These are phyloP conservation scores for Lethrus apterus DNA, from an alignment of 1,140 invertebrate genomes.

Conservation along the genomic window DNA sequence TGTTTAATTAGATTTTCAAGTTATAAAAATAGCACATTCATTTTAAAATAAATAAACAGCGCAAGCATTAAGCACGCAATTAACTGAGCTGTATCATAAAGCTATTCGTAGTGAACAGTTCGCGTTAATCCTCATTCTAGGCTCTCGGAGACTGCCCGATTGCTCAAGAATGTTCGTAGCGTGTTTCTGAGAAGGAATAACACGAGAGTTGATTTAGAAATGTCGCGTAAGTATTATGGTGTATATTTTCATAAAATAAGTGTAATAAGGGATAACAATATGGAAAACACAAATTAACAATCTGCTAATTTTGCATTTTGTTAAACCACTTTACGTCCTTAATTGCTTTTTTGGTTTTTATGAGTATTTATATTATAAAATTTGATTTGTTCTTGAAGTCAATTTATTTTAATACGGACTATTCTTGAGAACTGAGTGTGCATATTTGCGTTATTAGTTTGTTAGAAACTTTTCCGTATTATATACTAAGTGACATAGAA, in stretches of 20 bases:
- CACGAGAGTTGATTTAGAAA: slow-evolving; percentile 66
- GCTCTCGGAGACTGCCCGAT: slow-evolving; percentile 89
- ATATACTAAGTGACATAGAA: too few species aligned
- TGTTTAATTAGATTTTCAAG: too few species aligned
- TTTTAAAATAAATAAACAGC: too few species aligned
- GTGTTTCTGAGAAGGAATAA: slow-evolving; percentile 78
- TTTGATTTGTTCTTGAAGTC: too few species aligned
- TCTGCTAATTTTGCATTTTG: not conserved
- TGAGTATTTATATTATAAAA: not conserved
- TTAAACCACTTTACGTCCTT: not conserved
- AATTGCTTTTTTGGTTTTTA: not conserved
- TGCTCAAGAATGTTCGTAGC: slow-evolving; percentile 86
- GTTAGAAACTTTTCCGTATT: too few species aligned
- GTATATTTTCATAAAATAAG: too few species aligned
- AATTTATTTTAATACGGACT: not conserved
- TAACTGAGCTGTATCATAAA: slow-evolving; percentile 6
- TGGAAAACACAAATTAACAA: too few species aligned
- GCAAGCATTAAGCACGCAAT: too few species aligned
- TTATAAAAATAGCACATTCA: too few species aligned
- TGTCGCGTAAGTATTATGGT: slow-evolving; percentile 74
- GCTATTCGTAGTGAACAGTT: slow-evolving; percentile 12
- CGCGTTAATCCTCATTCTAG: slow-evolving; percentile 50
- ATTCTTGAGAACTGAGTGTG: not conserved
- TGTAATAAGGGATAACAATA: too few species aligned
- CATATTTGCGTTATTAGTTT: too few species aligned